These are phyloP conservation scores for Alectoris magna DNA, from an alignment of 2,797 vertebrate genomes.

Conservation along the genomic window DNA sequence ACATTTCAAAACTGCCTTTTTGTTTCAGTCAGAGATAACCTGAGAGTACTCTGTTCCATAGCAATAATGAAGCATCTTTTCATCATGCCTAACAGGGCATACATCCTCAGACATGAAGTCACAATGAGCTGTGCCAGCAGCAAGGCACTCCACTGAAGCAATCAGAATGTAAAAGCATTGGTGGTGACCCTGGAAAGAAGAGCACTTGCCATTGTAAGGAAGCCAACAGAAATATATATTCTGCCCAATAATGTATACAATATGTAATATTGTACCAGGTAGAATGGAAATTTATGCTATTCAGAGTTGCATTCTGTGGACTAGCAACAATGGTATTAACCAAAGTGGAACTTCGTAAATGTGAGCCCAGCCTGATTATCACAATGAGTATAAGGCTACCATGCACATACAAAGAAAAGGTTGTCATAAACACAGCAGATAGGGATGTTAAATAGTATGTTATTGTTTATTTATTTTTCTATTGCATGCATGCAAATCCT, in stretches of 20 bases:
- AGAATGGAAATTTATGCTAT: not conserved
- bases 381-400: not conserved
- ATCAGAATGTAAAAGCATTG: slow-evolving; percentile 28
- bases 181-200: not conserved
- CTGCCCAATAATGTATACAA: not conserved
- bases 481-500: not conserved
- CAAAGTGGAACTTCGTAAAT: not conserved
- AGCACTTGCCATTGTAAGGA: not conserved
- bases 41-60: not conserved
- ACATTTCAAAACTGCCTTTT: not conserved
- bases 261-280: not conserved
- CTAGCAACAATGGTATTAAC: slow-evolving; percentile 39
- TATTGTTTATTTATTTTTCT: not conserved
- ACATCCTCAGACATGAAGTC: slow-evolving; percentile 23
- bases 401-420: not conserved
- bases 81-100: not conserved
- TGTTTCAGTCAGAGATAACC: slow-evolving; percentile 10
- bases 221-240: slow-evolving; percentile 29
- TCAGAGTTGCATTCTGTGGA: not conserved
- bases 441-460: not conserved
- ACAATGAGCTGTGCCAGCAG: slow-evolving; percentile 4
- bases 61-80: slow-evolving; percentile 27
- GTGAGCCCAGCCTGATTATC: not conserved
- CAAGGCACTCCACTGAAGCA: not conserved
- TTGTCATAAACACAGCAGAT: not conserved